Conservation (phyloP, 2,888 invertebrate species). For the Physocephala rufipes region DNA sequence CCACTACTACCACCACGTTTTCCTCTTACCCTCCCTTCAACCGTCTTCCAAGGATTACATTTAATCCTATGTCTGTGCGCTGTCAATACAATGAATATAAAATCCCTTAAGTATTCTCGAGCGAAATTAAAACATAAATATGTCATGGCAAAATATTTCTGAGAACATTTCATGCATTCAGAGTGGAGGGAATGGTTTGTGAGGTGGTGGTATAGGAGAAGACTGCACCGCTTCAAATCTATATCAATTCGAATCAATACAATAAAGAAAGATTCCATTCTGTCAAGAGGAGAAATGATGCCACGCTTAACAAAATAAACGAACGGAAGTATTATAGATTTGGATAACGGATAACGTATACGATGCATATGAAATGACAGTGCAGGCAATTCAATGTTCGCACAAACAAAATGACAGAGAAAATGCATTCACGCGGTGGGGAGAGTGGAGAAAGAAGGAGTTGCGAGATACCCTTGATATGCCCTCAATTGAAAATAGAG, state of each 20-base stretch:
- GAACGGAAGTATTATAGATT: not conserved
- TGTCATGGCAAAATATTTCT: constrained; percentile 23
- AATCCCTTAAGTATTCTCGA: constrained; percentile 13
- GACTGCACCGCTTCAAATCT: too few species aligned
- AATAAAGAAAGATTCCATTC: not conserved
- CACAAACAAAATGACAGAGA: constrained; percentile 1
- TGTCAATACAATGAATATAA: constrained; percentile 19
- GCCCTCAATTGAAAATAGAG: not conserved
- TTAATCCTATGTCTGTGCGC: constrained; percentile 14
- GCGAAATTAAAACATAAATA: constrained; percentile 29
- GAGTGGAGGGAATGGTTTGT: not conserved
- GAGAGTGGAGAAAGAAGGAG: not conserved
- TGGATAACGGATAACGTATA: not conserved
- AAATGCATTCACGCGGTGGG: not conserved
- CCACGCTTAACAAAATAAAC: not conserved
- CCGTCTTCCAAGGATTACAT: not conserved
- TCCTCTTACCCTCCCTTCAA: not conserved
- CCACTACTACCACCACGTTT: not conserved
- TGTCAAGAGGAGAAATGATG: not conserved
- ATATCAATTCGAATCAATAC: too few species aligned
- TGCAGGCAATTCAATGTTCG: not conserved
- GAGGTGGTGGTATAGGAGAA: not conserved
- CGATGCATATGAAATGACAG: constrained; percentile 23
- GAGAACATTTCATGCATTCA: constrained; percentile 11
- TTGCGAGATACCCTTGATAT: not conserved